Evolutionary conservation across 2,888 invertebrate species (phyloP).

Genomic region (Octonoba sinensis): DNA sequence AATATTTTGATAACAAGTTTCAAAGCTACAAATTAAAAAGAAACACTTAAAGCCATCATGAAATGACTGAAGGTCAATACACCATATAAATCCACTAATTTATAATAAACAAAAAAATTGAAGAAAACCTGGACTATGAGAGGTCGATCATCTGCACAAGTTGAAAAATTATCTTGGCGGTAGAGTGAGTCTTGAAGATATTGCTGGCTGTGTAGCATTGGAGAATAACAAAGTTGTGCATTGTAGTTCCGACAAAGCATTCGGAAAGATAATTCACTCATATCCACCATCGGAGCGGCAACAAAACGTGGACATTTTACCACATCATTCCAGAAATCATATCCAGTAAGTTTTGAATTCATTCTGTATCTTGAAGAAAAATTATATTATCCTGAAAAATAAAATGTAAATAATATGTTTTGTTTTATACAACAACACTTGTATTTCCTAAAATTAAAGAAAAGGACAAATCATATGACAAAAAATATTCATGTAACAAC

Average conservation of each 20-base stretch:
- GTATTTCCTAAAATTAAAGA: no score
- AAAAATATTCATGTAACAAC: no score
- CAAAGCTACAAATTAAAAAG: no score
- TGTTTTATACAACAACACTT: no score
- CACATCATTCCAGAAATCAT: conserved; percentile 75
- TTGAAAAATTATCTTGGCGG: conserved; percentile 85
- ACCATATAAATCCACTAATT: no score
- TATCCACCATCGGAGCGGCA: conserved; percentile 98
- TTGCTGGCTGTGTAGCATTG: conserved; percentile 93
- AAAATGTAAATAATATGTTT: conserved; percentile 1
- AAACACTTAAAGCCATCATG: no score
- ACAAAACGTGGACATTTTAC: conserved; percentile 79
- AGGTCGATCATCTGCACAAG: conserved; percentile 88
- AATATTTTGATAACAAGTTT: no score
- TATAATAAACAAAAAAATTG: no score
- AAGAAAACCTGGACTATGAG: conserved; percentile 90
- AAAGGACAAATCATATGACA: no score
- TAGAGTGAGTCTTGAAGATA: conserved; percentile 91
- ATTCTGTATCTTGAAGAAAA: conserved; percentile 13
- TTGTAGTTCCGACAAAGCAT: conserved; percentile 85
- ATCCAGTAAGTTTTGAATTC: conserved; percentile 39
- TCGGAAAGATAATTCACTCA: conserved; percentile 95
- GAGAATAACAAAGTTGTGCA: conserved; percentile 92
- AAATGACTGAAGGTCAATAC: no score
- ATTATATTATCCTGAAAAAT: neutral